Conservation (phyloP, 2,113 vertebrate genomes). For the Sceloporus tristichus region DNA sequence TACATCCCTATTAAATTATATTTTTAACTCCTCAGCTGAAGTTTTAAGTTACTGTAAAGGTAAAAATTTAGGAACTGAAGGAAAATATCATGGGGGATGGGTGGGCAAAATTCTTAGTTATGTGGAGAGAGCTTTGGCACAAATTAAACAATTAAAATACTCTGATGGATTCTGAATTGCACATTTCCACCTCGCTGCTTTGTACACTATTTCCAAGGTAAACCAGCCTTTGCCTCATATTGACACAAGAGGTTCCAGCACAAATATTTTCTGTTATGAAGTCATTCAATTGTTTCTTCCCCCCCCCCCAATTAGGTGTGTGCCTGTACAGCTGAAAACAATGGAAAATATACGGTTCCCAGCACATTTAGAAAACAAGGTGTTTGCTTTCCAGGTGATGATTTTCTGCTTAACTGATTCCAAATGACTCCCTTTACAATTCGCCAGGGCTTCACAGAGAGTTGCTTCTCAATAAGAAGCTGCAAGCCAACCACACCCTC, state of each 20-base stretch:
- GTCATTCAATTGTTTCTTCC: slow-evolving; percentile 59
- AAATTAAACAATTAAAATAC: slow-evolving; percentile 20
- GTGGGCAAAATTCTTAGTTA: too few species aligned
- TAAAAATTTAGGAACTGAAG: too few species aligned
- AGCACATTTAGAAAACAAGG: slow-evolving; percentile 73
- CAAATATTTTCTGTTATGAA: slow-evolving; percentile 63
- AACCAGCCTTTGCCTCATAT: slow-evolving; percentile 47
- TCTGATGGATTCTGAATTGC: slow-evolving; percentile 6
- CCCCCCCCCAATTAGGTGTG: slow-evolving; percentile 42
- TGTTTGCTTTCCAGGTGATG: slow-evolving; percentile 75
- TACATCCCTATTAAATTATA: too few species aligned
- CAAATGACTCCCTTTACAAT: slow-evolving; percentile 74
- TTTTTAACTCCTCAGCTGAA: too few species aligned
- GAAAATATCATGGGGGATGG: too few species aligned
- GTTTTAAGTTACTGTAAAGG: too few species aligned
- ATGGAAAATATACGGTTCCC: slow-evolving; percentile 67
- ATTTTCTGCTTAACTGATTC: slow-evolving; percentile 73
- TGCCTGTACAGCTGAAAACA: slow-evolving; percentile 63
- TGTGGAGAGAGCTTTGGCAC: neutral
- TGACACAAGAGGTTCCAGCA: slow-evolving; percentile 57
- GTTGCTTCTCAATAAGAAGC: neutral
- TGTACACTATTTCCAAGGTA: slow-evolving; percentile 40
- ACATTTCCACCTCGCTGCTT: slow-evolving; percentile 48
- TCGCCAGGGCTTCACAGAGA: slow-evolving; percentile 66
- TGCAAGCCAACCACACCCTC: slow-evolving; percentile 20